Evolutionary conservation across 2,113 vertebrate genomes (phyloP), one percentile per base, ranked within the genome.

Genomic region (Nothoprocta perdicaria): DNA sequence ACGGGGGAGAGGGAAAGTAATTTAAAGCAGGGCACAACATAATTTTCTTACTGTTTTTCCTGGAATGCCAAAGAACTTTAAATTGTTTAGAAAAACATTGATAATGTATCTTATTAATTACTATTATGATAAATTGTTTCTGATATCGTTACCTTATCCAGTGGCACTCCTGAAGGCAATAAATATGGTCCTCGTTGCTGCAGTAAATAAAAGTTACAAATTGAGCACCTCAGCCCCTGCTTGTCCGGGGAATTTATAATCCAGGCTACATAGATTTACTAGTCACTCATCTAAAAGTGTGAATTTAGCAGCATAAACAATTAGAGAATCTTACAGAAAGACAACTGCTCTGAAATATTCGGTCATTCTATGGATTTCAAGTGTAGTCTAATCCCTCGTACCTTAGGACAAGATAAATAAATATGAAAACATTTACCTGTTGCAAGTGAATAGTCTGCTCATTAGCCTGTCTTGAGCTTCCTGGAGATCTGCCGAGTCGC

Each of bases 371-470:
- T 57, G 43, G 40, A 18, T n/a, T 88, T 26, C 22, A 62, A 58
- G 14, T 21, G 33, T 38, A 18, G 31, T n/a, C 73, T 73, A 84
- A 80, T 52, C 41, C 19, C 12, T 23, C 31, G n/a, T 58, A 58
- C 6, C 23, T 23, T 22, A 66, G 69, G 31, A 45, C 5, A 29
- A 23, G 29, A 16, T 40, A 50, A 68, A 35, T 29, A 43, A n/a
- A 18, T 48, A 38, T 0, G 2, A 7, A 66, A 84, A 33, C 0
- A 0, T 73, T 86, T 82, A 41, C 15, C 9, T 83, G 18, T 58
- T 69, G 9, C 50, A 35, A 21, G 12, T 1, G 18, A 46, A 2
- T 11, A 5, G 0, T 40, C 1, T 84, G 40, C 72, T 23, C 18
- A 6, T 22, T 38, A 26, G 13, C 3, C 45, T 57, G 13, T 29